phyloP scores from a whole-genome alignment of 2,888 invertebrate genomes.

The Disparrhopalites patrizii region DNA sequence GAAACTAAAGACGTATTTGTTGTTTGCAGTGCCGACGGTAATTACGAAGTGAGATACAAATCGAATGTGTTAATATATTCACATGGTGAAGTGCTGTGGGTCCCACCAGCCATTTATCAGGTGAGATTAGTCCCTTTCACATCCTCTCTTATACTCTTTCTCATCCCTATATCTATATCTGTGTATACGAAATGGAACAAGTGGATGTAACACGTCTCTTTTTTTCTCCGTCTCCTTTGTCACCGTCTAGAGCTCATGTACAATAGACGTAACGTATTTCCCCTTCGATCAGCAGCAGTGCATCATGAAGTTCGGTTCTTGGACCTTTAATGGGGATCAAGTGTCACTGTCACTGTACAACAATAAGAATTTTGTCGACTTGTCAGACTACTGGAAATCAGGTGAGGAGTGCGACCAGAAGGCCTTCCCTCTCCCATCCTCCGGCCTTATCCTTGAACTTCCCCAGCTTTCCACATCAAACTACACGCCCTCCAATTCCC shows the following conservation, averaged over 20 bases:
- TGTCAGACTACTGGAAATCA: slow-evolving; percentile 96
- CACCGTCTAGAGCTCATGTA: slow-evolving; percentile 81
- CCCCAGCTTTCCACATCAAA: no score
- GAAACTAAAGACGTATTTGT: no score
- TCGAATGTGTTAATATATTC: slow-evolving; percentile 97
- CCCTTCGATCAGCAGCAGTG: slow-evolving; percentile 99
- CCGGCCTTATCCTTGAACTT: no score
- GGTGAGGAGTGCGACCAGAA: no score
- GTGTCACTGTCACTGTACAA: slow-evolving; percentile 90
- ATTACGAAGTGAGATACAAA: slow-evolving; percentile 98
- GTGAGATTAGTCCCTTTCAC: slow-evolving; percentile 51
- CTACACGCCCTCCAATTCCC: no score
- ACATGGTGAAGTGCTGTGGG: slow-evolving; percentile 96
- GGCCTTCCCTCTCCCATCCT: no score
- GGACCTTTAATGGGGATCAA: slow-evolving; percentile 97
- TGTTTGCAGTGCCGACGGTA: slow-evolving; percentile 88
- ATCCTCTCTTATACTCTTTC: background rate
- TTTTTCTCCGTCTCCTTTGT: slow-evolving; percentile 13
- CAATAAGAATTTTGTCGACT: slow-evolving; percentile 90
- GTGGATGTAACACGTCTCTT: background rate
- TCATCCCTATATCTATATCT: background rate
- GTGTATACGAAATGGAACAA: background rate
- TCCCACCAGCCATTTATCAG: slow-evolving; percentile 98
- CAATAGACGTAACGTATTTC: slow-evolving; percentile 98
- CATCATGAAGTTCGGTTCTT: slow-evolving; percentile 99